Base-by-base conservation (phyloP, 2,888 invertebrate species). In the Ectemnius continuus region DNA sequence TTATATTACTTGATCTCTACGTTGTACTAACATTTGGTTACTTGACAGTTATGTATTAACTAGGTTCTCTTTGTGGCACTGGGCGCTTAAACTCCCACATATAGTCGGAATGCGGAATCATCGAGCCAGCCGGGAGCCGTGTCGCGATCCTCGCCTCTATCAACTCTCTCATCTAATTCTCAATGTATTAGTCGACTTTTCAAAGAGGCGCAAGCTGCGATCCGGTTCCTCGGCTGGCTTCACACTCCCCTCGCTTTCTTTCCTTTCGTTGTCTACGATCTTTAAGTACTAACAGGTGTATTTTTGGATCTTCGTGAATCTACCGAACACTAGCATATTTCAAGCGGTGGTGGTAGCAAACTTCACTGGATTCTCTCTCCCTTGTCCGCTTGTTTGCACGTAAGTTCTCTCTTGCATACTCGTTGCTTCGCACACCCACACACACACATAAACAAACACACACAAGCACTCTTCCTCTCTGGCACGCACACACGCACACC, bases 21-120 rank as follows among this genome's bases (percentile, higher is more conserved):
- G 81, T 88, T 89, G 89, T 89, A 88, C 88, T 89, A 89, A 79
- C 86, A 88, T 89, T 89, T 88, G 89, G 88, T 88, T 87, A 86
- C 79, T 36, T 85, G 85, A 86, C 82, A 82, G 81, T 86, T 52
- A 80, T 81, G 73, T 80, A 83, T 81, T 85, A 88, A 86, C 85
- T 87, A 85, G 75, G 82, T 71, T 78, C 69, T 73, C 73, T 79
- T 74, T 69, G 82, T 85, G 85, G 85, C 88, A 85, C 82, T 85
- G 81, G 80, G 76, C 84, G 47, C 47, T 23, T 23, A 23, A 23
- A 23, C 2, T 23, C 23, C 23, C 23, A 23, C 23, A 23, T 23
- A 2, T 23, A 2, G 60, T 70, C 71, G 69, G 73, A 77, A 76
- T 76, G 76, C 76, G 76, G 47, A 47, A 62, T 56, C 45, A 18